These are phyloP conservation scores for Holothuria scabra DNA, from an alignment of 53 echinoderm and acorn worm genomes.

Conservation along the genomic window DNA sequence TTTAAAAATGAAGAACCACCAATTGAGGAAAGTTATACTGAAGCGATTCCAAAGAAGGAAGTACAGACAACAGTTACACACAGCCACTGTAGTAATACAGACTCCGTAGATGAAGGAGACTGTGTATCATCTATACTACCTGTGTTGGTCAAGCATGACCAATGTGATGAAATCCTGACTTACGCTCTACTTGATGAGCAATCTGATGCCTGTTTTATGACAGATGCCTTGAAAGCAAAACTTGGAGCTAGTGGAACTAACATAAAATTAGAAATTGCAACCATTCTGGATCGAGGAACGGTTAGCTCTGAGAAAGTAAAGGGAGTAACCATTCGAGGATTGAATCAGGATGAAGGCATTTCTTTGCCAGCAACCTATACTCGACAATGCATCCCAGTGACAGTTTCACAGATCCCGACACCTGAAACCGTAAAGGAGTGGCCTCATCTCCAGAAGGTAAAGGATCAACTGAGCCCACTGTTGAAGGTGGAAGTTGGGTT, in stretches of 20 bases:
- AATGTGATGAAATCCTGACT: neutral
- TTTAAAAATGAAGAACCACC: neutral
- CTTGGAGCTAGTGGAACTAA: no score
- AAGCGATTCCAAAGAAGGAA: no score
- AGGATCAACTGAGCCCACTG: no score
- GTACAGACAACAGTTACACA: no score
- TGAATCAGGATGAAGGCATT: neutral
- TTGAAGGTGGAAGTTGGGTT: slow-evolving; percentile 43
- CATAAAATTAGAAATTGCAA: no score
- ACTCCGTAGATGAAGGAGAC: neutral
- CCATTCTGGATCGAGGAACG: neutral
- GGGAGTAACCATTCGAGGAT: neutral
- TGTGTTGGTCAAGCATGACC: slow-evolving; percentile 16
- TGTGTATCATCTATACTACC: slow-evolving; percentile 1
- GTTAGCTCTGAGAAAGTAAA: slow-evolving; percentile 19
- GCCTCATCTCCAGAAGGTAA: slow-evolving; percentile 51
- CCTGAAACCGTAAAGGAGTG: slow-evolving; percentile 47
- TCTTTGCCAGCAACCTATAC: slow-evolving; percentile 26
- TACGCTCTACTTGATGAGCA: slow-evolving; percentile 48
- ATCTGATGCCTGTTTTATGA: slow-evolving; percentile 39
- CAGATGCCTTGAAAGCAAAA: neutral
- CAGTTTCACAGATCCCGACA: slow-evolving; percentile 68
- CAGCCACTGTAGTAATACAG: slow-evolving; percentile 18
- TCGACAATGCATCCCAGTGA: no score
- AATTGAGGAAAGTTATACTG: neutral